phyloP scores from a whole-genome alignment of 2,888 invertebrate species.

The Griposia aprilina region DNA sequence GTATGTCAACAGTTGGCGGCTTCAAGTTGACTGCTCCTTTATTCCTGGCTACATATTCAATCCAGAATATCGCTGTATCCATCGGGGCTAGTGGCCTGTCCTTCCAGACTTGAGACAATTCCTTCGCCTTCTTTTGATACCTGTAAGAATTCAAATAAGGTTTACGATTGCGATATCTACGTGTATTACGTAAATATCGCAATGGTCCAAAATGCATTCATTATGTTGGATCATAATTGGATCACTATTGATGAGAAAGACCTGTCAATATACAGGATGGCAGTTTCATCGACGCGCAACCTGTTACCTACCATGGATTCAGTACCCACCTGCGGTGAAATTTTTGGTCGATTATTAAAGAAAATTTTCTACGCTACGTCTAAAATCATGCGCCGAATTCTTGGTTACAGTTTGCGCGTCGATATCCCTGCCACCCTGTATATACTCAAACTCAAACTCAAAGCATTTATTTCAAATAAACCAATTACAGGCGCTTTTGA shows the following conservation, averaged over 20 bases:
- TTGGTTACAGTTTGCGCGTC: no score
- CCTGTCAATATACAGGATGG: background rate
- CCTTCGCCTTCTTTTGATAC: conserved; percentile 64
- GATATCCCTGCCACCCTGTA: no score
- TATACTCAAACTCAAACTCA: no score
- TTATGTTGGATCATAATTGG: background rate
- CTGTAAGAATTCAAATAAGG: conserved; percentile 39
- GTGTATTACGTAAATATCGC: no score
- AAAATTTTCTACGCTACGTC: no score
- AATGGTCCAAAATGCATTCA: background rate
- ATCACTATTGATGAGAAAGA: background rate
- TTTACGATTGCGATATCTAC: background rate
- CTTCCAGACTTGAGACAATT: conserved; percentile 66
- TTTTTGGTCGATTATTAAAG: no score
- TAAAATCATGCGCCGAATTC: no score
- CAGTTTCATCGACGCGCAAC: no score
- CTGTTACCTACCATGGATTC: no score
- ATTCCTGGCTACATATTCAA: conserved; percentile 91
- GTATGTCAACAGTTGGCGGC: conserved; percentile 63
- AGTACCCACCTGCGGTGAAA: no score
- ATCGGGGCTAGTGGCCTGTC: conserved; percentile 87
- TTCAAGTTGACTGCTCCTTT: conserved; percentile 79
- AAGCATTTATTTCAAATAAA: no score
- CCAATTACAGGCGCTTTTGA: no score
- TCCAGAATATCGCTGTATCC: conserved; percentile 92